Evolutionary conservation across 2,113 vertebrate species (phyloP).

Genomic region (Pantherophis guttatus): DNA sequence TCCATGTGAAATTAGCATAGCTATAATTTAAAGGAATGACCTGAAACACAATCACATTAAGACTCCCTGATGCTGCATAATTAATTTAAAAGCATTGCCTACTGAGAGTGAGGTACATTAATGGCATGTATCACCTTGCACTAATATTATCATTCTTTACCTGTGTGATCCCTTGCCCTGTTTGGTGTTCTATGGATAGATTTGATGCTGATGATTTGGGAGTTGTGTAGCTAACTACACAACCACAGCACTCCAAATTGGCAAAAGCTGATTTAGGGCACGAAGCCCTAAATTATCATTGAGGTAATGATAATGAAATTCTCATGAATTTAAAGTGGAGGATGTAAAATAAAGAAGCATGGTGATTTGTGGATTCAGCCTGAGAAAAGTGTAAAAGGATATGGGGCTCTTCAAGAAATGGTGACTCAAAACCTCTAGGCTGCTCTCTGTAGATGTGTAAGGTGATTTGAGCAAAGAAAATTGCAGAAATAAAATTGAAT

Average conservation of each 20-base stretch:
- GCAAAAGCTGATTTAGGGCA: neutral
- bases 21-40: neutral
- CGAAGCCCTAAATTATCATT: neutral
- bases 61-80: neutral
- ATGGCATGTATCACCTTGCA: neutral
- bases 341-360: neutral
- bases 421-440: neutral
- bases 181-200: neutral
- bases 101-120: neutral
- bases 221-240: neutral
- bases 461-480: neutral
- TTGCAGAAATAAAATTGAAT: neutral
- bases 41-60: neutral
- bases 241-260: neutral
- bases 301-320: neutral
- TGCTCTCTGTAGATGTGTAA: neutral
- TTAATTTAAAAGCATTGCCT: neutral
- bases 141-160: neutral
- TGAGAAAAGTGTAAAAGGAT: neutral
- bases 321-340: neutral
- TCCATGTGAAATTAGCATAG: neutral
- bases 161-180: neutral
- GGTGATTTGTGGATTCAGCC: neutral
- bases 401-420: neutral
- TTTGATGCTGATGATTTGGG: neutral